Evolutionary conservation across 2,113 vertebrate genomes (phyloP).

Genomic region (Dromas ardeola): DNA sequence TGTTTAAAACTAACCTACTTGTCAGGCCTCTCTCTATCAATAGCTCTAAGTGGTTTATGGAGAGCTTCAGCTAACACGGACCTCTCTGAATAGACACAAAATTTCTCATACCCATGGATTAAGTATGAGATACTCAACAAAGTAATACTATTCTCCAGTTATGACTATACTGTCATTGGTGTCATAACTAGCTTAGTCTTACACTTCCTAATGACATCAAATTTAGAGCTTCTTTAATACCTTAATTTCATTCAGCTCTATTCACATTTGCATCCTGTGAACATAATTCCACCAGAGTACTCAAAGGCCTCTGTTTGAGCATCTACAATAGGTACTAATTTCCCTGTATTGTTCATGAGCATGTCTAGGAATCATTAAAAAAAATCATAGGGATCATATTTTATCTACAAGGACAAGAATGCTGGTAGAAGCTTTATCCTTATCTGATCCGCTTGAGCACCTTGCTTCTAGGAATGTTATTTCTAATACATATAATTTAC

Average conservation of each 20-base stretch:
- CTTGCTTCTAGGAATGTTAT: background rate
- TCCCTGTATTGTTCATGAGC: background rate
- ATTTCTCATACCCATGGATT: background rate
- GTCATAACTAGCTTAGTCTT: background rate
- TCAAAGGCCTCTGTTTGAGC: background rate
- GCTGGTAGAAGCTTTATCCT: background rate
- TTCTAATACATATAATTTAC: background rate
- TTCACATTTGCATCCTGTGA: background rate
- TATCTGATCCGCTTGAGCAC: background rate
- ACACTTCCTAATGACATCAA: background rate
- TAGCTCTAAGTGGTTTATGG: background rate
- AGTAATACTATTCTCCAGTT: background rate
- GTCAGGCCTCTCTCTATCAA: background rate
- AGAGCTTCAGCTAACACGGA: background rate
- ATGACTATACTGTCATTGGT: background rate
- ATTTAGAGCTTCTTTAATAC: background rate
- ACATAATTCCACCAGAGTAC: background rate
- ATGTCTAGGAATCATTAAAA: background rate
- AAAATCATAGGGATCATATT: background rate
- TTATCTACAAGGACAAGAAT: background rate
- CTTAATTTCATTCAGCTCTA: background rate
- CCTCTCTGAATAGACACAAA: background rate
- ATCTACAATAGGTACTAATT: background rate
- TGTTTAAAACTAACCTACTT: background rate
- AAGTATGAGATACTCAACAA: background rate